Percentiles rank a stretch among this genome's conserved stretches.
phyloP scores from a whole-genome alignment of 2,888 invertebrate genomes.

The Iselma pallidipennis region DNA sequence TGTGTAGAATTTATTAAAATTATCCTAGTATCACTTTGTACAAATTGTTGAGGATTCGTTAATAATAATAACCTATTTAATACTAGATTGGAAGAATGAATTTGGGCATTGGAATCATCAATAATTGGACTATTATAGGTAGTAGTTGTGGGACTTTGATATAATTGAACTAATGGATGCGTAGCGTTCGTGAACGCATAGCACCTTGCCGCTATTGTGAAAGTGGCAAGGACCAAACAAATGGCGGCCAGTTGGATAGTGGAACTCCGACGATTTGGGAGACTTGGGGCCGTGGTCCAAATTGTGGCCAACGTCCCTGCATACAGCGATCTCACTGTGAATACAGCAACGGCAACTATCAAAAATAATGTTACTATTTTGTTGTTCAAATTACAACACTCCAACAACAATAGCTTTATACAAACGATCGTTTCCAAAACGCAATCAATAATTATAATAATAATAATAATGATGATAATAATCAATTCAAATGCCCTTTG shows the following conservation, averaged over 20 bases:
- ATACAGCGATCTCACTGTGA: conserved; percentile 48
- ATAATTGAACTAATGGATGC: conserved; percentile 33
- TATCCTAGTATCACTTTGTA: conserved; percentile 50
- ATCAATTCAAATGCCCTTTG: neutral
- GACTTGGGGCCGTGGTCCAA: conserved; percentile 51
- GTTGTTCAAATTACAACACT: neutral
- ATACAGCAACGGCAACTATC: conserved; percentile 25
- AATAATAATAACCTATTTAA: conserved; percentile 46
- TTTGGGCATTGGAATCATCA: conserved; percentile 47
- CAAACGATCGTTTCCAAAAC: too few species aligned
- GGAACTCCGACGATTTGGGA: conserved; percentile 39
- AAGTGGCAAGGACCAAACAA: conserved; percentile 51
- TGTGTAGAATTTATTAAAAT: conserved; percentile 43
- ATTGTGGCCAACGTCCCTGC: conserved; percentile 50
- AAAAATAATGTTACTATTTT: conserved; percentile 1
- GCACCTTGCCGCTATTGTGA: conserved; percentile 65
- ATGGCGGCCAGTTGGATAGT: conserved; percentile 48
- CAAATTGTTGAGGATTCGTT: conserved; percentile 37
- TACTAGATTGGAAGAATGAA: conserved; percentile 49
- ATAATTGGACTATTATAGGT: conserved; percentile 44
- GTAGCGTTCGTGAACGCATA: conserved; percentile 56
- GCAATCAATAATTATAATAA: too few species aligned
- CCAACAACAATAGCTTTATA: conserved; percentile 1
- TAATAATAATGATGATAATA: neutral
- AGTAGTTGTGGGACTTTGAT: conserved; percentile 32